Evolutionary conservation across 2,797 vertebrate species (phyloP).

Genomic region (Pangasius larnaudii): DNA sequence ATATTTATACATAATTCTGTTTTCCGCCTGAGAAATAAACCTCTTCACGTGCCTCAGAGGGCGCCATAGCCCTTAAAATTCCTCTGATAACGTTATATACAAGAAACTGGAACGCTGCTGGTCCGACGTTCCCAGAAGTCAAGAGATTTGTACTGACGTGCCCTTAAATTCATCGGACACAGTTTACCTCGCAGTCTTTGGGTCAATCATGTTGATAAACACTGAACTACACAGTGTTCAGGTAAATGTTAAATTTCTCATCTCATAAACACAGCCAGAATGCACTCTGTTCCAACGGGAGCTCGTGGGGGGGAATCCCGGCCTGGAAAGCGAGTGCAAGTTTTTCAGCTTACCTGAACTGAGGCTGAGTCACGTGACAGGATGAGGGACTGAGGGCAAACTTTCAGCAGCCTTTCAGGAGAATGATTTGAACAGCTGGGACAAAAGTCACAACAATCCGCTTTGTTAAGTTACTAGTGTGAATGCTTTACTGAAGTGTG

Average conservation of each 20-base stretch:
- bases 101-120: slow-evolving; percentile 24
- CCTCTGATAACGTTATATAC: slow-evolving; percentile 50
- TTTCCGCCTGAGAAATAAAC: slow-evolving; percentile 54
- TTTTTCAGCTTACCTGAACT: background rate
- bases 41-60: slow-evolving; percentile 42
- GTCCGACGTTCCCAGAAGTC: background rate
- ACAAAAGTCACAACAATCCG: background rate
- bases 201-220: background rate
- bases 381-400: background rate
- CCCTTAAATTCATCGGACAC: background rate
- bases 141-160: background rate
- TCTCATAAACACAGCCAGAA: background rate
- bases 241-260: background rate
- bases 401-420: background rate
- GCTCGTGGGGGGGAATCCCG: background rate
- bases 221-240: background rate
- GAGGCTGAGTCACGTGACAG: background rate
- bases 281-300: background rate
- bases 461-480: background rate
- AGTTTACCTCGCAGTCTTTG: background rate
- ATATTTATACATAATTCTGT: slow-evolving; percentile 56
- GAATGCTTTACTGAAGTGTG: background rate
- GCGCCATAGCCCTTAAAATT: slow-evolving; percentile 54
- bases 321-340: background rate
- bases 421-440: background rate